Conservation (phyloP, 2,113 vertebrate genomes). For the Anarrhichthys ocellatus region DNA sequence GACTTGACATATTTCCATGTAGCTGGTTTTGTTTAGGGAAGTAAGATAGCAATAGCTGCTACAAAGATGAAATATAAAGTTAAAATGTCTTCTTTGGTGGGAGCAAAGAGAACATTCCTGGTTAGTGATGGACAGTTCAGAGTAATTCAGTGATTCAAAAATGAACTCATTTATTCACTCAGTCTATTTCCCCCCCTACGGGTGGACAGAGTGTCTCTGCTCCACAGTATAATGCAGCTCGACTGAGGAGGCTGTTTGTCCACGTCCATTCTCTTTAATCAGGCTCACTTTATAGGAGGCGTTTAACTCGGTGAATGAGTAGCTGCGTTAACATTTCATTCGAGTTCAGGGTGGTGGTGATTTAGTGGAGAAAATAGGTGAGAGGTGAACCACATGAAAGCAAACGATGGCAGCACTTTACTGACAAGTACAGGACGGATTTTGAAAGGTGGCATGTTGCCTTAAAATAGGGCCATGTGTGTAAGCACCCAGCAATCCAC, state of each 20-base stretch:
- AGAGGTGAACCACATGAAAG: slow-evolving; percentile 52
- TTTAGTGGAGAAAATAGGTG: slow-evolving; percentile 35
- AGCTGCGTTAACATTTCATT: slow-evolving; percentile 4
- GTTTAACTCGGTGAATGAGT: slow-evolving; percentile 16
- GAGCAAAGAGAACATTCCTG: neutral
- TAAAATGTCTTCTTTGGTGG: neutral
- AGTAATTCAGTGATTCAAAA: neutral
- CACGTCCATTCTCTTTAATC: slow-evolving; percentile 21
- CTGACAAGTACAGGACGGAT: slow-evolving; percentile 40
- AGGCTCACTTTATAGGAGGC: neutral
- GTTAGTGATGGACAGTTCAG: neutral
- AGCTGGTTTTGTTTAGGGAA: neutral
- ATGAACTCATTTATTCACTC: neutral
- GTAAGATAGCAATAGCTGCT: neutral
- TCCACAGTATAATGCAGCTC: neutral
- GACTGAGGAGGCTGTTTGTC: neutral
- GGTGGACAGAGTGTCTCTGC: neutral
- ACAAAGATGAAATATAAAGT: neutral
- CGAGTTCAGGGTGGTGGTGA: neutral
- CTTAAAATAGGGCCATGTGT: slow-evolving; percentile 50
- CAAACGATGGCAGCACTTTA: slow-evolving; percentile 5
- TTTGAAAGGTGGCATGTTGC: slow-evolving; percentile 27
- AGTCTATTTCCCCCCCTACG: neutral
- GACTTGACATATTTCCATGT: neutral
- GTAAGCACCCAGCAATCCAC: slow-evolving; percentile 30